These are phyloP conservation scores for Harpagifer antarcticus DNA, from an alignment of 2,797 vertebrate genomes.

Conservation along the genomic window DNA sequence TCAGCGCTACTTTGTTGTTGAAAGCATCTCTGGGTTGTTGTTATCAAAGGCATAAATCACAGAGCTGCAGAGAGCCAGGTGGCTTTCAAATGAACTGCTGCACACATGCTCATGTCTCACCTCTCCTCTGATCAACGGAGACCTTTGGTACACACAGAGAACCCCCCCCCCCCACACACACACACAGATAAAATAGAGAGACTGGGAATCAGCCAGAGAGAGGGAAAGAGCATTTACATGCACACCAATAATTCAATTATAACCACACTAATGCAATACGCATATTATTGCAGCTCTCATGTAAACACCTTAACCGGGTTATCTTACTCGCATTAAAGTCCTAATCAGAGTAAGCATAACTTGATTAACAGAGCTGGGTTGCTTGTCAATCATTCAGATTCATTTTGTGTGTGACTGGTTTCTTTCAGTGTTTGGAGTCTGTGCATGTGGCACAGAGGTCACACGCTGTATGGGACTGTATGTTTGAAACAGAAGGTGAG, in stretches of 20 bases:
- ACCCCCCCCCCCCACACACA: conserved; percentile 35
- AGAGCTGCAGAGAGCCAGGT: conserved; percentile 79
- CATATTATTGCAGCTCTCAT: conserved; percentile 80
- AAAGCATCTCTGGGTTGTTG: conserved; percentile 78
- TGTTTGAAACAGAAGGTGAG: conserved; percentile 14
- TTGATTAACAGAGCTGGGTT: conserved; percentile 74
- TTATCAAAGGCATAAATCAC: conserved; percentile 85
- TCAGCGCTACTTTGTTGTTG: conserved; percentile 77
- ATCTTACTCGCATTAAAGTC: conserved; percentile 76
- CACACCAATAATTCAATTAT: conserved; percentile 79
- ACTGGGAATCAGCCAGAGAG: conserved; percentile 64
- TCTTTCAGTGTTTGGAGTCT: conserved; percentile 51
- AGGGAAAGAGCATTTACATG: conserved; percentile 71
- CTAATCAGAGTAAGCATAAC: conserved; percentile 78
- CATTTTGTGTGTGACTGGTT: conserved; percentile 60
- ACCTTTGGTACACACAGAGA: conserved; percentile 70
- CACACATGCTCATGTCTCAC: conserved; percentile 77
- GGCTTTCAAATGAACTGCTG: conserved; percentile 81
- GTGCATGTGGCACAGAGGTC: conserved; percentile 53
- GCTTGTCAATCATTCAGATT: conserved; percentile 79
- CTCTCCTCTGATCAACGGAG: conserved; percentile 76
- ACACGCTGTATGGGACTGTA: conserved; percentile 25
- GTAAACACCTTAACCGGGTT: conserved; percentile 82
- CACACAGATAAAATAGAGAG: conserved; percentile 51
- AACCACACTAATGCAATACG: conserved; percentile 78